Evolutionary conservation across 2,888 invertebrate species (phyloP).

Genomic region (Mystacides longicornis): DNA sequence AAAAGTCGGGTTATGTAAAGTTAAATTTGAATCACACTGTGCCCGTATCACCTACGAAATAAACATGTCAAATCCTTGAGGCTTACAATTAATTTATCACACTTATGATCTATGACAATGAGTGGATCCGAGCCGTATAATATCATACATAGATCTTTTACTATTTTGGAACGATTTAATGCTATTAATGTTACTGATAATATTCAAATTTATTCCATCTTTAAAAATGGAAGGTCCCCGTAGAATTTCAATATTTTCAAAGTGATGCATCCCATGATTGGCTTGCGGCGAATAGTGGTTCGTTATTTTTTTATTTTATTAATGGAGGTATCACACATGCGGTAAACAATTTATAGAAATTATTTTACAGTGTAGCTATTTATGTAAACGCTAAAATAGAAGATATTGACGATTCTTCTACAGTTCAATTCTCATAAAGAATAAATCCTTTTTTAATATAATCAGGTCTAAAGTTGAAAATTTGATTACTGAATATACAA

Average conservation of each 20-base stretch:
- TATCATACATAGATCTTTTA: neutral
- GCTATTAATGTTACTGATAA: neutral
- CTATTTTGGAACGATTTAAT: neutral
- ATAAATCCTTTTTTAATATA: too few species aligned
- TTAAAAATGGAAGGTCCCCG: slow-evolving; percentile 12
- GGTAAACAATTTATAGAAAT: neutral
- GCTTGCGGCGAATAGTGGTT: slow-evolving; percentile 14
- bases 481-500: too few species aligned
- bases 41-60: neutral
- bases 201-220: slow-evolving; percentile 19
- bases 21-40: neutral
- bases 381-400: too few species aligned
- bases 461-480: too few species aligned
- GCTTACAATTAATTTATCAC: slow-evolving; percentile 8
- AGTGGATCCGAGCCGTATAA: neutral
- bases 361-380: too few species aligned
- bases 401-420: neutral
- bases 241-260: slow-evolving; percentile 7
- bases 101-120: slow-evolving; percentile 11
- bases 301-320: slow-evolving; percentile 8
- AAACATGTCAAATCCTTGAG: slow-evolving; percentile 4
- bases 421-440: too few species aligned
- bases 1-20: neutral
- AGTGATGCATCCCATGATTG: slow-evolving; percentile 11
- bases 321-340: neutral